phyloP scores from a whole-genome alignment of 37 sponge, comb jelly and placozoan genomes.

The Chondrosia reniformis region DNA sequence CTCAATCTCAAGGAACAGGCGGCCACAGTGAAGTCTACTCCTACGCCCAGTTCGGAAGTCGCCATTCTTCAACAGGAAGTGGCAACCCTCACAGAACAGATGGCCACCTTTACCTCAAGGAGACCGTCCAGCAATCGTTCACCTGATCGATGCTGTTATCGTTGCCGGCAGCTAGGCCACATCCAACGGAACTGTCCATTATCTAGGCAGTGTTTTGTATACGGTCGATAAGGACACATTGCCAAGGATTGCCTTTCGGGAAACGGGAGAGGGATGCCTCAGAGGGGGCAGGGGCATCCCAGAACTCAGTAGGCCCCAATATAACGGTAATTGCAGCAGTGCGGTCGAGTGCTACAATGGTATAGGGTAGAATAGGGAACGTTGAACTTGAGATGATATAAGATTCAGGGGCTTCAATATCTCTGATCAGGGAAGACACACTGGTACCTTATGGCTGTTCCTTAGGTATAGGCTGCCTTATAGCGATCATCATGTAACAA shows the following conservation, averaged over 20 bases:
- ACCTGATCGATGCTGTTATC: neutral
- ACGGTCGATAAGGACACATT: neutral
- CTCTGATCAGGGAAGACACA: neutral
- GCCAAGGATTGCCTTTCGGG: constrained; percentile 23
- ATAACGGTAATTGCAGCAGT: constrained; percentile 7
- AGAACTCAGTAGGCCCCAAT: neutral
- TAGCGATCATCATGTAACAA: too few relatives aligned
- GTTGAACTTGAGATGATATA: neutral
- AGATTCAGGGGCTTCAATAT: constrained; percentile 15
- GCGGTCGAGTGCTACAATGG: neutral
- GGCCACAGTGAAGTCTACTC: neutral
- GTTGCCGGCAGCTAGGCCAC: constrained; percentile 18
- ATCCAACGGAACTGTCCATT: constrained; percentile 6
- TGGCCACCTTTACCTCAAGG: neutral
- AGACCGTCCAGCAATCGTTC: neutral
- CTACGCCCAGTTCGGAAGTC: neutral
- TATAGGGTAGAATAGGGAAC: neutral
- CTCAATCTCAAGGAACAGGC: neutral
- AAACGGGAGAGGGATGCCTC: constrained; percentile 21
- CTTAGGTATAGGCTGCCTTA: too few relatives aligned
- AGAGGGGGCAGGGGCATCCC: constrained; percentile 22
- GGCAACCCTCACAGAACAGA: constrained; percentile 5
- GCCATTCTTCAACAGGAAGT: neutral
- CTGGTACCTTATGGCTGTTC: too few relatives aligned
- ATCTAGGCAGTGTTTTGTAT: constrained; percentile 7